phyloP scores from a whole-genome alignment of 1,140 invertebrate species.

The Pentalonia nigronervosa region DNA sequence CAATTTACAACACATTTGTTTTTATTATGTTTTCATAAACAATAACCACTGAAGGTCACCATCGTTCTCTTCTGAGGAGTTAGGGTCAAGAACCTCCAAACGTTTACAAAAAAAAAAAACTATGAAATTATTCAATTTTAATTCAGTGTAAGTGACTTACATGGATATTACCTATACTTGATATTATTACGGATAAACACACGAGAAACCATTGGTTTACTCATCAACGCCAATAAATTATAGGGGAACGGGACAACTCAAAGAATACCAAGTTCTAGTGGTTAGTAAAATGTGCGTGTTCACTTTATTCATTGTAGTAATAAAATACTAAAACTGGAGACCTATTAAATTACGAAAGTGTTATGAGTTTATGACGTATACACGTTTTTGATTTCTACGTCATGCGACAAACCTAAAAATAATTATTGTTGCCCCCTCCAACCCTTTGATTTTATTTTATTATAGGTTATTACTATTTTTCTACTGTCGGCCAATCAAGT shows the following conservation, averaged over 20 bases:
- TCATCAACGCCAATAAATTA: neutral
- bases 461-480: neutral
- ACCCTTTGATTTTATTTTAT: neutral
- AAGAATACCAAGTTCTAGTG: neutral
- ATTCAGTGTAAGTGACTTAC: neutral
- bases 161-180: neutral
- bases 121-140: neutral
- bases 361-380: neutral
- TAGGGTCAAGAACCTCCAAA: neutral
- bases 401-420: slow-evolving; percentile 21
- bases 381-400: neutral
- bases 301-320: neutral
- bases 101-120: slow-evolving; percentile 23
- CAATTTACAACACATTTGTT: neutral
- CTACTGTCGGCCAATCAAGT: slow-evolving; percentile 46
- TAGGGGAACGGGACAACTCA: neutral
- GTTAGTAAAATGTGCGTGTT: slow-evolving; percentile 7
- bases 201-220: neutral
- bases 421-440: neutral
- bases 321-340: neutral
- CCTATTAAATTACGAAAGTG: neutral
- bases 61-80: neutral
- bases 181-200: neutral
- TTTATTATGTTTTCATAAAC: slow-evolving; percentile 14
- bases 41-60: slow-evolving; percentile 10